These are phyloP conservation scores for Cantharis flavilabris DNA, from an alignment of 2,888 invertebrate genomes.

Conservation along the genomic window DNA sequence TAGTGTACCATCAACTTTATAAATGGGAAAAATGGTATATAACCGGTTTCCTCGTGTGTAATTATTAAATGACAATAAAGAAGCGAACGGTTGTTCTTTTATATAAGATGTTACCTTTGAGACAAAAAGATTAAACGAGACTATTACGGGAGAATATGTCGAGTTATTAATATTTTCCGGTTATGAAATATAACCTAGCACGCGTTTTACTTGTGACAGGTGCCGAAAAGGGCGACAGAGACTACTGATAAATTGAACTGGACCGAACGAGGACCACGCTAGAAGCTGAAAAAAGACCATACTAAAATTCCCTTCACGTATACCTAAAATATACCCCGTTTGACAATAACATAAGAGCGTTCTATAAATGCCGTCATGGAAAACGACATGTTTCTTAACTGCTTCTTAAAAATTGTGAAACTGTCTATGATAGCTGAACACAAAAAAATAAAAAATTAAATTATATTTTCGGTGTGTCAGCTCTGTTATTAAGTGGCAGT, in stretches of 20 bases:
- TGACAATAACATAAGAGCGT: slow-evolving; percentile 37
- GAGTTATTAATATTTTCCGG: slow-evolving; percentile 46
- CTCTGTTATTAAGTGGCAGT: slow-evolving; percentile 50
- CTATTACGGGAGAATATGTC: slow-evolving; percentile 37
- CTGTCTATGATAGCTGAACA: slow-evolving; percentile 34
- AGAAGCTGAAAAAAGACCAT: slow-evolving; percentile 35
- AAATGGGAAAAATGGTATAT: slow-evolving; percentile 17
- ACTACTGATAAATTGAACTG: slow-evolving; percentile 54
- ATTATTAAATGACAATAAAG: slow-evolving; percentile 20
- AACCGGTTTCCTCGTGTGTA: slow-evolving; percentile 24
- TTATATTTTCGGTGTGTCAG: slow-evolving; percentile 53
- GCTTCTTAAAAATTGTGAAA: slow-evolving; percentile 30
- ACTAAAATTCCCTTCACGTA: slow-evolving; percentile 52
- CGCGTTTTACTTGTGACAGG: slow-evolving; percentile 49
- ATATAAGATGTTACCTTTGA: slow-evolving; percentile 24
- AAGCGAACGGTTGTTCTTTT: slow-evolving; percentile 9
- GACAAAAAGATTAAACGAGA: slow-evolving; percentile 36
- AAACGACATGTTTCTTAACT: slow-evolving; percentile 11
- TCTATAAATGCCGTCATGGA: slow-evolving; percentile 12
- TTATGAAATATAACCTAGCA: slow-evolving; percentile 50
- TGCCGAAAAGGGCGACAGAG: slow-evolving; percentile 52
- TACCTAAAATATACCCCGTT: slow-evolving; percentile 48
- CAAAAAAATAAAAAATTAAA: slow-evolving; percentile 51
- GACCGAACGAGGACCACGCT: slow-evolving; percentile 40
- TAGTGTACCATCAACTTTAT: background rate